Evolutionary conservation across 2,888 invertebrate species (phyloP), one percentile per base, ranked within the genome.

Genomic region (Chorisops tibialis): DNA sequence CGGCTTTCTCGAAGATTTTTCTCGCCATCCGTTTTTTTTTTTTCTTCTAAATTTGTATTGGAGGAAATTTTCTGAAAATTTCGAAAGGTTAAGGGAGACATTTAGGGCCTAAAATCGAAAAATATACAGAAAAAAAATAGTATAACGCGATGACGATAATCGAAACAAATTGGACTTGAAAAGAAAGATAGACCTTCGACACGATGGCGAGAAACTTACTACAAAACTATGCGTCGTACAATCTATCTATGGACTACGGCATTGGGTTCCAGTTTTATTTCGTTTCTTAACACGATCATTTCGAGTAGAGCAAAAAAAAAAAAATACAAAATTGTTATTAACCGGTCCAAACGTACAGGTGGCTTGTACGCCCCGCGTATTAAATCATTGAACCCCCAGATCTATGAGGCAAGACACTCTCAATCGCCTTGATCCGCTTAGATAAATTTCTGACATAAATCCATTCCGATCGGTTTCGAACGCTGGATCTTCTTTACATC

Each of bases 361-460:
- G 61, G 51, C 61, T 54, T 14, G 52, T 24, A 61, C 48, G 61
- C 61, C 61, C 37, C 52, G 9, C 9, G 30, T 9, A 61, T 24
- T 61, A 54, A 61, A 61, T 61, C 61, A 61, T 54, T 21, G 12
- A 47, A 61, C 49, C 21, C 38, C n/a, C 35, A 51, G 41, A 22
- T 47, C 14, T 6, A 7, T 14, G 22, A 41, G 38, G 43, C n/a
- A n/a, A n/a, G n/a, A n/a, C n/a, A n/a, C 50, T 41, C 49, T 60
- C 51, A 49, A 59, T 59, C 63, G 39, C 37, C 52, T 38, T 52
- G 60, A 60, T 63, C 63, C 63, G 63, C 63, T 60, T 60, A 63
- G 47, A 63, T 63, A 63, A 60, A 63, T 63, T 60, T 59, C 49
- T 48, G 52, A 59, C 47, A 63, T 48, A 63, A 63, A 41, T 54